Percentiles rank a stretch among this genome's conserved stretches.
phyloP scores from a whole-genome alignment of 1,140 invertebrate species.

The Drosophila aff. region DNA sequence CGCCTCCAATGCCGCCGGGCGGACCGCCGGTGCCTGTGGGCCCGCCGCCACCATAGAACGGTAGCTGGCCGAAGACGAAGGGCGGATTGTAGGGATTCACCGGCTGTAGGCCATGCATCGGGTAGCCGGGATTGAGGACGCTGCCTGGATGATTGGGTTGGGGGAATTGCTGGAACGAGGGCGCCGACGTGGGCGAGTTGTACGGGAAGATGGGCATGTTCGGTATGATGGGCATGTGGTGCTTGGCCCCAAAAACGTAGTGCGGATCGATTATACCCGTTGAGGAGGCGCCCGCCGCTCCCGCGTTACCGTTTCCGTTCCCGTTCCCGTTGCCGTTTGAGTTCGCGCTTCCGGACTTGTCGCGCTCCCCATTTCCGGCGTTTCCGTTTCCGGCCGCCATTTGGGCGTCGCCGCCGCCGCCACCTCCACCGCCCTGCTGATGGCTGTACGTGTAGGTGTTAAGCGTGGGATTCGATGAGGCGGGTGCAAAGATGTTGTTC shows the following conservation, averaged over 20 bases:
- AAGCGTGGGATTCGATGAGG: slow-evolving; percentile 81
- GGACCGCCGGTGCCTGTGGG: slow-evolving; percentile 76
- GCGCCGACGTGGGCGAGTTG: slow-evolving; percentile 80
- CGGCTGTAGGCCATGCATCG: slow-evolving; percentile 81
- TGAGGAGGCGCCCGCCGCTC: slow-evolving; percentile 68
- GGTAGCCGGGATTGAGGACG: slow-evolving; percentile 80
- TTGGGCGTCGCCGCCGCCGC: slow-evolving; percentile 1
- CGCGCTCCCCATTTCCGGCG: slow-evolving; percentile 16
- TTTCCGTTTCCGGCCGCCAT: slow-evolving; percentile 18
- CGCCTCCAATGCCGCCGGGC: slow-evolving; percentile 60
- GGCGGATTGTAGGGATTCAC: slow-evolving; percentile 84
- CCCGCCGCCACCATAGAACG: slow-evolving; percentile 61
- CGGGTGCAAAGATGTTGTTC: slow-evolving; percentile 81
- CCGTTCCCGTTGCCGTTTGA: slow-evolving; percentile 9
- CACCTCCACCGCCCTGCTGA: slow-evolving; percentile 21
- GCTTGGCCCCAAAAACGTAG: slow-evolving; percentile 82
- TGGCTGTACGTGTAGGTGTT: slow-evolving; percentile 78
- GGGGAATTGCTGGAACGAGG: slow-evolving; percentile 83
- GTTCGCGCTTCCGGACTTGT: slow-evolving; percentile 4
- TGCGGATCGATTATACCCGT: slow-evolving; percentile 81
- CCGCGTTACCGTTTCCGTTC: slow-evolving; percentile 21
- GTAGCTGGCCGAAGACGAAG: slow-evolving; percentile 81
- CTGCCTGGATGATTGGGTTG: slow-evolving; percentile 84
- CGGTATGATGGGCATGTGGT: slow-evolving; percentile 78
- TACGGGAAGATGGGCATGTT: slow-evolving; percentile 84